Evolutionary conservation across 2,888 invertebrate genomes (phyloP), one percentile per base, ranked within the genome.

Genomic region (Conops quadrifasciatus): DNA sequence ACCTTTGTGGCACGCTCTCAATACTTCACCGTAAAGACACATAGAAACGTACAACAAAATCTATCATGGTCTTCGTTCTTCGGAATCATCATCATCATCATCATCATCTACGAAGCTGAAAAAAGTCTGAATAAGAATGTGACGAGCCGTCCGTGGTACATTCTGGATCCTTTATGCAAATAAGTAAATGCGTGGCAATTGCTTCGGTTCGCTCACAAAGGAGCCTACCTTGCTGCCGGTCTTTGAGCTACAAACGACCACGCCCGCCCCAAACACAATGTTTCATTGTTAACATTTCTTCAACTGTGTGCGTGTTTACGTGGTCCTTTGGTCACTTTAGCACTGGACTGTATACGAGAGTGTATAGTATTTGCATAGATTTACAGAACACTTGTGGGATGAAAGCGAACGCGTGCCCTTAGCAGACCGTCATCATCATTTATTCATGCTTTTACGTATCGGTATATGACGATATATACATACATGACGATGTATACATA

Each of bases 291-390:
- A 43, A 63, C 51, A 69, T 53, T 63, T 56, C 24, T 49, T 43
- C 53, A 74, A 74, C 71, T 72, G 73, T 74, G 73, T 36, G n/a
- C n/a, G n/a, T 73, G 72, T 75, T 76, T 76, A 76, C 74, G 74
- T 76, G 75, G 73, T 69, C 73, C 74, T 75, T 76, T 76, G 74
- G 76, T 72, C 76, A 75, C 76, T 75, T 75, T 74, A 74, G 73
- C 71, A 68, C 15, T 19, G n/a, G n/a, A n/a, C n/a, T n/a, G n/a
- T n/a, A n/a, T n/a, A n/a, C n/a, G n/a, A n/a, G n/a, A n/a, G n/a
- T n/a, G n/a, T n/a, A n/a, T n/a, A n/a, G 56, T 67, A 58, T 67
- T 67, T 67, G 67, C 67, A 58, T 66, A 28, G 21, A 2, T 56
- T 16, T 16, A 13, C 16, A n/a, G 15, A n/a, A 49, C 49, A 49